phyloP scores from a whole-genome alignment of 2,797 vertebrate genomes.

The Oreochromis mossambicus region DNA sequence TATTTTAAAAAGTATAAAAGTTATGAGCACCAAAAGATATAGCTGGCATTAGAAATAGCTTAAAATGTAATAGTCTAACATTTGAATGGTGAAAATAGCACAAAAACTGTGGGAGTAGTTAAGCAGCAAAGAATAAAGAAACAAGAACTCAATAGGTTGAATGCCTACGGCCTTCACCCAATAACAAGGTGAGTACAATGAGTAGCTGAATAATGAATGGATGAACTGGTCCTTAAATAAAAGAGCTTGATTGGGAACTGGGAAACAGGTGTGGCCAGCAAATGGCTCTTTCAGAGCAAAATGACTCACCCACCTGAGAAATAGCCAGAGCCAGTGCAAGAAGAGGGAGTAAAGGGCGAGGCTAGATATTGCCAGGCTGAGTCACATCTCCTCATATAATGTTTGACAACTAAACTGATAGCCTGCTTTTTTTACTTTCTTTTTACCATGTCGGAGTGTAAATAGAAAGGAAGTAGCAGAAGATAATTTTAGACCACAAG shows the following conservation, averaged over 20 bases:
- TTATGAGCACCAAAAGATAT: background rate
- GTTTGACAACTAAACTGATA: background rate
- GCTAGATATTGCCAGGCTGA: background rate
- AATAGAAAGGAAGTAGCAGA: fast-evolving
- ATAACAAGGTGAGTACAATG: background rate
- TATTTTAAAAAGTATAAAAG: background rate
- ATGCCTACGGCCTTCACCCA: fast-evolving
- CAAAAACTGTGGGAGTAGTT: background rate
- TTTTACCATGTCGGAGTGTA: background rate
- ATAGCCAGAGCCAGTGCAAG: background rate
- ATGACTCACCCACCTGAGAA: background rate
- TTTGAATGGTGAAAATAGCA: background rate
- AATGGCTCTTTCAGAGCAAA: background rate
- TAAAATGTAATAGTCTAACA: background rate
- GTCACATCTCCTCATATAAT: too few species aligned
- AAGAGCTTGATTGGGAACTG: background rate
- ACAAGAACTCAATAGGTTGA: background rate
- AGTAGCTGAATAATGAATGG: background rate
- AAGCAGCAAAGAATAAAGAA: background rate
- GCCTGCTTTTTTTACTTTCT: background rate
- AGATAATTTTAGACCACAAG: background rate
- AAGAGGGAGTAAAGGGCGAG: background rate
- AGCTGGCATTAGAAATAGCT: background rate
- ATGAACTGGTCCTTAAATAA: background rate
- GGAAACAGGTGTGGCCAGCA: background rate